A percentile compares a stretch with the other conserved stretches of the same genome.
Evolutionary conservation across 1,140 invertebrate species (phyloP).

Genomic region (Cotesia glomerata): DNA sequence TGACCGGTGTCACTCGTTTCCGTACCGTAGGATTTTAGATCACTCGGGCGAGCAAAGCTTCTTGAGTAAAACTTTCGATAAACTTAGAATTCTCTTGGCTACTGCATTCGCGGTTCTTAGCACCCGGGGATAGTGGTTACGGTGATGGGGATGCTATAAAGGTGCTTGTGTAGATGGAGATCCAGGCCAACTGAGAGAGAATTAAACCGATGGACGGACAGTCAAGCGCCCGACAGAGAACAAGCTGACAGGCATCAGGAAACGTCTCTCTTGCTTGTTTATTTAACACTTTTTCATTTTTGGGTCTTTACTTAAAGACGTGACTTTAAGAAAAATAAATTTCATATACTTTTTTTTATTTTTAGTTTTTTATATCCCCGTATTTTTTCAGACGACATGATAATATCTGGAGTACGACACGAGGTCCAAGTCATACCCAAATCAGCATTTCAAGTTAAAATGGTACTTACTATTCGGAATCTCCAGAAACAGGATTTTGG

Average conservation of each 20-base stretch:
- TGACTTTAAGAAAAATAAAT: background rate
- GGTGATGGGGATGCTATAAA: background rate
- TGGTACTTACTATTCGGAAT: conserved; percentile 81
- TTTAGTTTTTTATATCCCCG: background rate
- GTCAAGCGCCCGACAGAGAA: background rate
- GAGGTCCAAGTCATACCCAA: conserved; percentile 75
- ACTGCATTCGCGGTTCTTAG: conserved; percentile 2
- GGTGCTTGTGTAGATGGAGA: background rate
- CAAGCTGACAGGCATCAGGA: conserved; percentile 14
- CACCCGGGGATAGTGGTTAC: background rate
- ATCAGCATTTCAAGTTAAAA: conserved; percentile 81
- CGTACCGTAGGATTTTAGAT: conserved; percentile 1
- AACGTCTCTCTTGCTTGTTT: conserved; percentile 19
- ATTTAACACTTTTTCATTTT: background rate
- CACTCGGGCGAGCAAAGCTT: conserved; percentile 18
- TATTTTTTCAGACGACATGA: conserved; percentile 73
- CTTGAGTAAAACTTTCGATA: conserved; percentile 23
- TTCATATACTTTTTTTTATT: background rate
- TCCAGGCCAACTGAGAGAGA: background rate
- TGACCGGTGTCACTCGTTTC: conserved; percentile 5
- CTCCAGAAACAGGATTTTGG: conserved; percentile 83
- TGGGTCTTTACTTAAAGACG: background rate
- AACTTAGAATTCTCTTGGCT: conserved; percentile 24
- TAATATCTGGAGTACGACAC: conserved; percentile 81
- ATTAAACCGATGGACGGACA: background rate